A percentile compares a stretch with the other conserved stretches of the same genome.
Evolutionary conservation across 2,888 invertebrate species (phyloP).

Genomic region (Rotaria magnacalcarata): DNA sequence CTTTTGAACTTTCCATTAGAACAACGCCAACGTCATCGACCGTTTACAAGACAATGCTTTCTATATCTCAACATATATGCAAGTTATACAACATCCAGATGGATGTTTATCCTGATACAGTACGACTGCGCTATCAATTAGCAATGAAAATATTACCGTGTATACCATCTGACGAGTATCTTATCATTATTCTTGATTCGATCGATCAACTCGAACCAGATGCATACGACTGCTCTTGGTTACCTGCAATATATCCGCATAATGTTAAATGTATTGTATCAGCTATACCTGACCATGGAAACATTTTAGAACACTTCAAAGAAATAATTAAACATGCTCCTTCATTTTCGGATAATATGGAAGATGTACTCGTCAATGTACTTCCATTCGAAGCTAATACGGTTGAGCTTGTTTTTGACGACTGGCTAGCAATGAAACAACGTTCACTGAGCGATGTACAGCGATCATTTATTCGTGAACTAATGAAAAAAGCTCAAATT

Average conservation of each 20-base stretch:
- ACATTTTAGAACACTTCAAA: conserved; percentile 49
- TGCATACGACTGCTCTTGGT: background rate
- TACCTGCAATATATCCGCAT: background rate
- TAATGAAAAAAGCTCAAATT: background rate
- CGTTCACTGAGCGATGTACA: conserved; percentile 22
- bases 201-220: conserved; percentile 35
- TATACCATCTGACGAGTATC: background rate
- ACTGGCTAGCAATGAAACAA: conserved; percentile 38
- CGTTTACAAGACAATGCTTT: background rate
- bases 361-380: background rate
- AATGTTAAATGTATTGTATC: conserved; percentile 45
- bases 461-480: background rate
- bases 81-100: background rate
- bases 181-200: conserved; percentile 41
- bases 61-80: background rate
- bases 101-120: conserved; percentile 46
- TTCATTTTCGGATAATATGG: no score
- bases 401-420: background rate
- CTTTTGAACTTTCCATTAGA: conserved; percentile 47
- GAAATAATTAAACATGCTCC: conserved; percentile 6
- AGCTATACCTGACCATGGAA: conserved; percentile 47
- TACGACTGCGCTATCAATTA: background rate
- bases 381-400: background rate
- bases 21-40: background rate
- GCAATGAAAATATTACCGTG: conserved; percentile 37